Evolutionary conservation across 2,888 invertebrate genomes (phyloP), one percentile per base, ranked within the genome.

Genomic region (Clistopyga incitator): DNA sequence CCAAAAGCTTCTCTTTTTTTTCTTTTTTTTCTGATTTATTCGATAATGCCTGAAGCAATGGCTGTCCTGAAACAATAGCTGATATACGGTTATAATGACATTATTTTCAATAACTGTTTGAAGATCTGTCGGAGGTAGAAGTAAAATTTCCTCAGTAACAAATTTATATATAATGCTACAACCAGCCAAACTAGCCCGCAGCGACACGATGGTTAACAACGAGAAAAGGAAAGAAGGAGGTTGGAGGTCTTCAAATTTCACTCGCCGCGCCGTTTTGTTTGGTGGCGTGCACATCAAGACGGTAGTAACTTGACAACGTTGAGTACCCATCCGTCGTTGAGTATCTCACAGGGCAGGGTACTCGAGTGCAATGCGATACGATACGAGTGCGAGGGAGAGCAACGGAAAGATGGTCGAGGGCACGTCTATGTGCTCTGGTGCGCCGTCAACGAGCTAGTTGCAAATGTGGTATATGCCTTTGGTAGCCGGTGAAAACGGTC

Each of bases 281-380:
- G 65, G 42, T 59, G 67, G 83, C 13, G 29, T 56, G 59, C 54
- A 59, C 50, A 34, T 54, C 65, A 42, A 67, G 61, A 76, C 76
- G 61, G 29, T 72, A 29, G 83, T 79, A 79, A 83, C 82, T 83
- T 42, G 78, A 71, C 45, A 65, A 59, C 67, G 50, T 67, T n/a
- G 61, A 70, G 74, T 70, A 59, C 74, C 82, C 29, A 45, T 78
- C 65, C 68, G 61, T 67, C 50, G 67, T 38, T 11, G 61, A 50
- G 61, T 61, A 20, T 64, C 64, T 64, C 38, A 38, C 38, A 20
- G 18, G 20, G 18, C 64, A 20, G 18, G 64, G 18, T 64, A 38
- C 64, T 64, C 38, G 11, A 38, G 18, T 38, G 64, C 42, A 64
- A 64, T 64, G 42, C 34, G 38, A 64, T 38, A 18, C 18, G 20